phyloP scores from a whole-genome alignment of 2,797 vertebrate species.

The Halcyon leucocephala region DNA sequence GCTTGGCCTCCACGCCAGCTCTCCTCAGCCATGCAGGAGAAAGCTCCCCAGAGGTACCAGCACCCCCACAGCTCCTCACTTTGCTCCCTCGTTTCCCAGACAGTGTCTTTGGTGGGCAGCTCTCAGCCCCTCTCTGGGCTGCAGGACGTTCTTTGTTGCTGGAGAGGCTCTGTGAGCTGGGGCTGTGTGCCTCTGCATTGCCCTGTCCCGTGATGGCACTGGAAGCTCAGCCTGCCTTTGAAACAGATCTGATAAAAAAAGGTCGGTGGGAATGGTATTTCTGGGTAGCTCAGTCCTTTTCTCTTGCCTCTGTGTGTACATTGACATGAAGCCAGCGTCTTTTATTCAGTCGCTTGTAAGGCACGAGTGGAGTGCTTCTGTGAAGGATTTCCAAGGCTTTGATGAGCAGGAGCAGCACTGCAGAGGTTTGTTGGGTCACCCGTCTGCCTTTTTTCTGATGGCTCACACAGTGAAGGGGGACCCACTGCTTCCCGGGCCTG shows the following conservation, averaged over 20 bases:
- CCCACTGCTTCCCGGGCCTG: neutral
- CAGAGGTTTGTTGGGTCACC: neutral
- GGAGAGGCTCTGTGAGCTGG: neutral
- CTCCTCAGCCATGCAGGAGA: neutral
- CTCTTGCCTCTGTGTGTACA: neutral
- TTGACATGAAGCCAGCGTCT: constrained; percentile 1
- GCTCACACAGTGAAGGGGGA: neutral
- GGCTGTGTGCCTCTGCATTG: neutral
- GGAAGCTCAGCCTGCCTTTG: constrained; percentile 4
- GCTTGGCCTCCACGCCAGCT: neutral
- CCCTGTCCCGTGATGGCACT: neutral
- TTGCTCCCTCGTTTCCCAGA: neutral
- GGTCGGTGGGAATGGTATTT: neutral
- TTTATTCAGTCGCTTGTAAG: neutral
- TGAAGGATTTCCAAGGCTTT: constrained; percentile 8
- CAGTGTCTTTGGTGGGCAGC: neutral
- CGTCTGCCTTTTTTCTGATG: neutral
- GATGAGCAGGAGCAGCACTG: neutral
- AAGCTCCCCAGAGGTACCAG: neutral
- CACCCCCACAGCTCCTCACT: neutral
- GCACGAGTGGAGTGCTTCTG: neutral
- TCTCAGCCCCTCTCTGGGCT: neutral
- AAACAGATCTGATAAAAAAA: neutral
- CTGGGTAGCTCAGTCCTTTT: neutral
- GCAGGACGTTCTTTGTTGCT: neutral